Evolutionary conservation across 2,113 vertebrate species (phyloP).

Genomic region (Entelurus aequoreus): DNA sequence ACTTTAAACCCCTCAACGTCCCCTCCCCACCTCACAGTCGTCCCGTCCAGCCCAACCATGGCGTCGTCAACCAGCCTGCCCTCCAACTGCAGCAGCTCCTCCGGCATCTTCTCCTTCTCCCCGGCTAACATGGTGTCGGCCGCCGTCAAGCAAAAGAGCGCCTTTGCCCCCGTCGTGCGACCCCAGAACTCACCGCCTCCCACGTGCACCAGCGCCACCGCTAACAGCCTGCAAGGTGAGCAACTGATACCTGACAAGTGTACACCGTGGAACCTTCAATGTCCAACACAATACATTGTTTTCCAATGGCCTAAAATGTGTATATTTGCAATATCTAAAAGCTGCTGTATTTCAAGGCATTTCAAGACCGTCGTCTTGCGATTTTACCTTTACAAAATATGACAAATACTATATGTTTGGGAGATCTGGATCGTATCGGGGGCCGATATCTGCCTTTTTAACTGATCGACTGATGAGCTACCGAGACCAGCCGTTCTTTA

Average conservation of each 20-base stretch:
- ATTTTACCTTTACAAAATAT: too few species aligned
- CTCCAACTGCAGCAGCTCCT: constrained; percentile 95
- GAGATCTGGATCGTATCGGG: too few species aligned
- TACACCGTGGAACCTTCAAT: background rate
- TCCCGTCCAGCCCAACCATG: constrained; percentile 93
- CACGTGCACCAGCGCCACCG: constrained; percentile 92
- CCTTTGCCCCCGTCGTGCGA: constrained; percentile 92
- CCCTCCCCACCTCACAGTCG: constrained; percentile 72
- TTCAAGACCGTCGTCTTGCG: too few species aligned
- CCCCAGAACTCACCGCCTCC: constrained; percentile 93
- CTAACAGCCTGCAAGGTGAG: constrained; percentile 94
- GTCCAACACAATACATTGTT: background rate
- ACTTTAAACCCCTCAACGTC: constrained; percentile 6
- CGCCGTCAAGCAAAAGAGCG: constrained; percentile 94
- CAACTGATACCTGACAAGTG: background rate
- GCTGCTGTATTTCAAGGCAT: too few species aligned
- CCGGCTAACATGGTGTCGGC: constrained; percentile 98
- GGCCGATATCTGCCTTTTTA: too few species aligned
- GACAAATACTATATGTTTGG: too few species aligned
- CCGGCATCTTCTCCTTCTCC: constrained; percentile 96
- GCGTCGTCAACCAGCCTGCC: constrained; percentile 92
- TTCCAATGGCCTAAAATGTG: too few species aligned
- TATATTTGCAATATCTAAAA: too few species aligned
- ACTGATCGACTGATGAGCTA: too few species aligned
- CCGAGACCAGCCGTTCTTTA: too few species aligned